Evolutionary conservation across 2,113 vertebrate species (phyloP).

Genomic region (Notarius lentiginosus): DNA sequence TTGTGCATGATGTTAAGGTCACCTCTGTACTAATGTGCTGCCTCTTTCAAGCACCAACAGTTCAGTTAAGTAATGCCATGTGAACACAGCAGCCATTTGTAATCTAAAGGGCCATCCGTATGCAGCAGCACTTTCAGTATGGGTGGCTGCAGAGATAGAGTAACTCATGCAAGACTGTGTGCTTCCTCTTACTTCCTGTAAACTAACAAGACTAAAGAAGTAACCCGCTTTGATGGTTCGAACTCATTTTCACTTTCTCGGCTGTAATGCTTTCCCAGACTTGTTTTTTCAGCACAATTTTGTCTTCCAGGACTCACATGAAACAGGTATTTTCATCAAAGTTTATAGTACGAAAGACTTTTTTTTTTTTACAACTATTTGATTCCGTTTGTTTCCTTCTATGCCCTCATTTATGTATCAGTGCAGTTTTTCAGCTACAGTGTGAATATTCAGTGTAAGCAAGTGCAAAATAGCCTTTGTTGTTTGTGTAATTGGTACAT

Average conservation of each 20-base stretch:
- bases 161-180: constrained; percentile 70
- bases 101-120: constrained; percentile 72
- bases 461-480: not conserved
- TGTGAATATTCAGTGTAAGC: not conserved
- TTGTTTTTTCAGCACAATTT: constrained; percentile 19
- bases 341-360: not conserved
- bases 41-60: not conserved
- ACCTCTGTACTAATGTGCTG: not conserved
- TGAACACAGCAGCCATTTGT: constrained; percentile 54
- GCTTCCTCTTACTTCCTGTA: constrained; percentile 75
- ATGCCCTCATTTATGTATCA: not conserved
- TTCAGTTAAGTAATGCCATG: not conserved
- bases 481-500: not conserved
- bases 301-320: constrained; percentile 31
- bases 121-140: constrained; percentile 63
- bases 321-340: constrained; percentile 44
- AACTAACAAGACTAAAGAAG: constrained; percentile 63
- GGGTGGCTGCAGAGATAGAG: constrained; percentile 77
- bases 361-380: not conserved
- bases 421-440: constrained; percentile 9
- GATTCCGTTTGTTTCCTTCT: constrained; percentile 9
- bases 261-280: constrained; percentile 29
- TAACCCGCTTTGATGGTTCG: constrained; percentile 46
- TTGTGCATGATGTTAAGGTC: not conserved
- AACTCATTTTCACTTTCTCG: constrained; percentile 40